Evolutionary conservation across 2,113 vertebrate species (phyloP).

Genomic region (Rhinoderma darwinii): DNA sequence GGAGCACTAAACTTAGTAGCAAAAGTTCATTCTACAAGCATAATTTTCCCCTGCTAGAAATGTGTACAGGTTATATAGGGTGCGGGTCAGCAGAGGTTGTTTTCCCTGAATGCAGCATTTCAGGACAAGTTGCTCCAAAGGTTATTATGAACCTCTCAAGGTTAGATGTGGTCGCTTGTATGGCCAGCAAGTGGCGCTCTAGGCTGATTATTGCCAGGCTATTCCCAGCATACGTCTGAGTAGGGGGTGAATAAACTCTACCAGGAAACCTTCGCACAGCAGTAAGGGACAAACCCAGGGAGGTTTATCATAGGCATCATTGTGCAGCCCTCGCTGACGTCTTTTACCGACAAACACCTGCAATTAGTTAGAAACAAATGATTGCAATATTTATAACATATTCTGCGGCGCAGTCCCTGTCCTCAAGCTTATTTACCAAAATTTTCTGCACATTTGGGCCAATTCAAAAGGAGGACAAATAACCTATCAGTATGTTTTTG

Average conservation of each 20-base stretch:
- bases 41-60: not conserved
- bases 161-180: conserved; percentile 38
- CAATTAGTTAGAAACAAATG: not conserved
- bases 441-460: too few species aligned
- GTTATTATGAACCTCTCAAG: not conserved
- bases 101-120: conserved; percentile 4
- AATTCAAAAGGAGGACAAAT: not conserved
- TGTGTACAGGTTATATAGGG: conserved; percentile 30
- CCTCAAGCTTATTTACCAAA: not conserved
- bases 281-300: not conserved
- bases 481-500: too few species aligned
- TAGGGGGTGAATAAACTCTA: not conserved
- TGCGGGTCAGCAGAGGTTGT: not conserved
- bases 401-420: too few species aligned
- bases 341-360: not conserved
- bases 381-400: not conserved
- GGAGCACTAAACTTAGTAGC: not conserved
- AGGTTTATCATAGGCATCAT: conserved; percentile 5
- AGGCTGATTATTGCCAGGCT: not conserved
- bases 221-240: not conserved
- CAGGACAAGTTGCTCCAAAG: conserved; percentile 34
- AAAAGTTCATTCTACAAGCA: not conserved
- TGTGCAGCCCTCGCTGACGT: not conserved
- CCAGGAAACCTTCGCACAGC: conserved; percentile 5
- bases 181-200: conserved; percentile 54